Conservation (phyloP, 2,797 vertebrate genomes). For the Artibeus lituratus region DNA sequence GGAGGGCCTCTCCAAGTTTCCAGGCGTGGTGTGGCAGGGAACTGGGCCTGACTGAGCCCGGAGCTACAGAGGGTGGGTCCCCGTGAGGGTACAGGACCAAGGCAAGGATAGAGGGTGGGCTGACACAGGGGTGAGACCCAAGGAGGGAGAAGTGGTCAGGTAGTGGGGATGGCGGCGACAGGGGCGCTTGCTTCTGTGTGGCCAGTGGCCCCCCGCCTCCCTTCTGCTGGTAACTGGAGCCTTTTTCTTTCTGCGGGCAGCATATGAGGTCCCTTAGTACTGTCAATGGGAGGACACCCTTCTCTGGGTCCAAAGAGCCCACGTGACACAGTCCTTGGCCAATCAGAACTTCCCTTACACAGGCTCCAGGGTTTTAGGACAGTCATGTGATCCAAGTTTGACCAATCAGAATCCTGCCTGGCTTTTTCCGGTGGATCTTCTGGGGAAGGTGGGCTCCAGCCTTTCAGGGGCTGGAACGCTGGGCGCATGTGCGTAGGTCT, state of each 20-base stretch:
- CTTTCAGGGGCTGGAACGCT: too few relatives aligned
- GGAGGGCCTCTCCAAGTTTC: neutral
- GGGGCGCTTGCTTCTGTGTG: too few relatives aligned
- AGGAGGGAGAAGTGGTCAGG: neutral
- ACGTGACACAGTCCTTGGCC: neutral
- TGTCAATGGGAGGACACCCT: accelerated
- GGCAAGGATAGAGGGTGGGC: neutral
- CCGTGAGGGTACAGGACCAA: neutral
- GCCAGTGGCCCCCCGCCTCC: too few relatives aligned
- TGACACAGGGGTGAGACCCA: neutral
- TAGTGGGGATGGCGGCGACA: accelerated
- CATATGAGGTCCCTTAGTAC: accelerated
- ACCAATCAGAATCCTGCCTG: neutral
- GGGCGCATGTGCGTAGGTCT: too few relatives aligned
- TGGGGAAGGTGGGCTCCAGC: neutral
- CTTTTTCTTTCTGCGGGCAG: accelerated
- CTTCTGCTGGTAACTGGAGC: too few relatives aligned
- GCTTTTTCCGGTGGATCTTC: neutral
- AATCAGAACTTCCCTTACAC: neutral
- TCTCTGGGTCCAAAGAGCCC: neutral
- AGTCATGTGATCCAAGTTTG: neutral
- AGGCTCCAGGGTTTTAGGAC: neutral
- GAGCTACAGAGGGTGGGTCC: neutral
- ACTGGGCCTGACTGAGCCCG: neutral
- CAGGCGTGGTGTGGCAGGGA: neutral